Conservation (phyloP, 2,113 vertebrate genomes). For the Emydura subglobosa region DNA sequence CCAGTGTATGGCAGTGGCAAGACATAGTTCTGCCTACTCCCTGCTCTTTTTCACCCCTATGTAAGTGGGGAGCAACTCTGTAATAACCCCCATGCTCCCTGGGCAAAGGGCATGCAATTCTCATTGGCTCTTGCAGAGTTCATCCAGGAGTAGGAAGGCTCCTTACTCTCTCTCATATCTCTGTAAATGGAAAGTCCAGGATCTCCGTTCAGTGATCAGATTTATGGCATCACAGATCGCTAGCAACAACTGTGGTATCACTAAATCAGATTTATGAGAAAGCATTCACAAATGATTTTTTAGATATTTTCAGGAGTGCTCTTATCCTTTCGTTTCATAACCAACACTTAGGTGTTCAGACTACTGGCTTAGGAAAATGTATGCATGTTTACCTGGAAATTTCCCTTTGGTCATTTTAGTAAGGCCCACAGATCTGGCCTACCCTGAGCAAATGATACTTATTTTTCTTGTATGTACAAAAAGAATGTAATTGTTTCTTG, state of each 20-base stretch:
- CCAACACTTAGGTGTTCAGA: neutral
- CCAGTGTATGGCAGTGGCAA: neutral
- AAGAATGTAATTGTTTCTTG: neutral
- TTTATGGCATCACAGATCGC: neutral
- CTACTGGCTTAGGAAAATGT: neutral
- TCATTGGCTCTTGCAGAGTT: neutral
- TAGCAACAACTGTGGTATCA: neutral
- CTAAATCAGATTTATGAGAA: neutral
- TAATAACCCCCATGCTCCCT: neutral
- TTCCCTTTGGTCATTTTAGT: neutral
- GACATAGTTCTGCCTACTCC: neutral
- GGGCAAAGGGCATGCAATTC: neutral
- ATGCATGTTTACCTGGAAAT: neutral
- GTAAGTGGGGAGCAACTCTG: neutral
- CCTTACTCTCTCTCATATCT: neutral
- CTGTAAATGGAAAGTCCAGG: neutral
- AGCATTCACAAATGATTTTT: neutral
- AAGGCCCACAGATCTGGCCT: neutral
- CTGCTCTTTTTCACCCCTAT: rapidly evolving
- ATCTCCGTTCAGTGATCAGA: neutral
- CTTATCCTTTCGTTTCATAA: neutral
- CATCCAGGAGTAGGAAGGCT: neutral
- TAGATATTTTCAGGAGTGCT: neutral
- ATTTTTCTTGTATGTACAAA: no score
- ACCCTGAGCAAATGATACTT: neutral